These are phyloP conservation scores for Gymnothorax javanicus DNA, from an alignment of 2,797 vertebrate genomes.

Conservation along the genomic window DNA sequence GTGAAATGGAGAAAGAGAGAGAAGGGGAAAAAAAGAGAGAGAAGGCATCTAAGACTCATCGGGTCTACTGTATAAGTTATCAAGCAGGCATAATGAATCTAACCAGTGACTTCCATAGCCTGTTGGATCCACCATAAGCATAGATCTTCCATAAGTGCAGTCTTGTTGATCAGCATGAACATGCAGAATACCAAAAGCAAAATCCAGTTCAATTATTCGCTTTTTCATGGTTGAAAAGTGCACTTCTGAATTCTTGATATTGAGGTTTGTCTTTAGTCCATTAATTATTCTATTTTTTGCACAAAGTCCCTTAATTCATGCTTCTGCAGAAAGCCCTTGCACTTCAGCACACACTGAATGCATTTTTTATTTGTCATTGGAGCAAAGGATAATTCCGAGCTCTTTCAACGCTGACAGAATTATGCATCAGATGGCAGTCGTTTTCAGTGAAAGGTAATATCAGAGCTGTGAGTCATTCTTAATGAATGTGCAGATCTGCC, in stretches of 20 bases:
- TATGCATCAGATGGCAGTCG: constrained; percentile 35
- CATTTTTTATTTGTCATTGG: constrained; percentile 30
- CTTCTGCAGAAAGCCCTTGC: constrained; percentile 44
- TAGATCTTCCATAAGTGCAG: background rate
- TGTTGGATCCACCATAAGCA: constrained; percentile 16
- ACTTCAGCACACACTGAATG: constrained; percentile 50
- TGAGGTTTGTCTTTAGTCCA: constrained; percentile 36
- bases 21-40: background rate
- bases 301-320: constrained; percentile 37
- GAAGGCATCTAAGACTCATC: background rate
- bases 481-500: constrained; percentile 36
- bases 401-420: constrained; percentile 42
- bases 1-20: background rate
- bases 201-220: constrained; percentile 12
- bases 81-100: background rate
- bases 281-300: constrained; percentile 41
- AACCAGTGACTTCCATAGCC: background rate
- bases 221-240: constrained; percentile 22
- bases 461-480: constrained; percentile 37
- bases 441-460: constrained; percentile 43
- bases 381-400: constrained; percentile 23
- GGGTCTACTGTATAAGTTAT: background rate
- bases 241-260: constrained; percentile 13
- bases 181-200: constrained; percentile 9
- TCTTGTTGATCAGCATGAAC: background rate